Evolutionary conservation across 1,140 invertebrate species (phyloP), one percentile per base, ranked within the genome.

Genomic region (Limonius californicus): DNA sequence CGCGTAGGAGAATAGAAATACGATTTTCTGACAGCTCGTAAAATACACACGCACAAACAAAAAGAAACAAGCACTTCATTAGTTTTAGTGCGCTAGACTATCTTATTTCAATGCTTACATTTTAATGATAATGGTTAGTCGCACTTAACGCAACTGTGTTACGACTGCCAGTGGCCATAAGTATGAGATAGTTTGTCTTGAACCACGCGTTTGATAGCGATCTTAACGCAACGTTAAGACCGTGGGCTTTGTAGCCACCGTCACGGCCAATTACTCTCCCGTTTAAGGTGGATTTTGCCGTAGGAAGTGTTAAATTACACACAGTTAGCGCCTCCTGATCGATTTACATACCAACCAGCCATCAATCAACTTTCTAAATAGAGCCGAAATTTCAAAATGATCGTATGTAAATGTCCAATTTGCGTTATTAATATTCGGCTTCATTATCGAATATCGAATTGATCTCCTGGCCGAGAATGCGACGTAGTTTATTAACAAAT

Each of bases 321-420:
- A 18, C 16, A 18, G 45, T 50, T 50, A 50, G 45, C 57, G 61
- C 60, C 66, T 56, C 58, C 43, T 57, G 58, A 61, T 63, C 66
- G 58, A 61, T 68, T 68, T 68, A 62, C 62, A 57, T 62, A 58
- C 61, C 55, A 57, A 61, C 50, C 56, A 50, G 59, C 58, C 42
- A 68, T 68, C 66, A 62, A 66, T 68, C 66, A 66, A 65, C 66
- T 68, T 68, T 68, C 67, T 64, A 68, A 68, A 66, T 27, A 45
- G 59, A 55, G 64, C 58, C 61, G 54, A 57, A 55, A 59, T 55
- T 62, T 50, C 53, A 57, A 58, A 62, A 62, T 50, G 20, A 23
- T 27, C 45, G 43, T 45, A 50, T 62, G 56, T 65, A 62, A 65
- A 53, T 57, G 59, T 53, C 64, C 64, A 65, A 65, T 65, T 65